Evolutionary conservation across 2,113 vertebrate species (phyloP).

Genomic region (Lagopus muta): DNA sequence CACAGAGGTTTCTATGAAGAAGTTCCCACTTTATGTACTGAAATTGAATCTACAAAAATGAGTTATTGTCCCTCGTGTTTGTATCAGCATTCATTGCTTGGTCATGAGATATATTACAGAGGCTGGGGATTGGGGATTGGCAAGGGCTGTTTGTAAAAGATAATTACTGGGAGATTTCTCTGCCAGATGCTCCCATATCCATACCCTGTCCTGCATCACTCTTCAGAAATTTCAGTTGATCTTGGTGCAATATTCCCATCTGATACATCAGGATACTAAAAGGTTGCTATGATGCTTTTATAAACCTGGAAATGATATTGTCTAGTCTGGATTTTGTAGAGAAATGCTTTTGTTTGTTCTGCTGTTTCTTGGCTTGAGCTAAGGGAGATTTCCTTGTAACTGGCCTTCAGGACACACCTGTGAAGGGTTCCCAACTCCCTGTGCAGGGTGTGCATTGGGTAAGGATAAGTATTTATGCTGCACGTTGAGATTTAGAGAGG

Average conservation of each 20-base stretch:
- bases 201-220: neutral
- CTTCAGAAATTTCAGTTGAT: neutral
- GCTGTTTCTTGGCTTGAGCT: neutral
- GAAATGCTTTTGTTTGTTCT: neutral
- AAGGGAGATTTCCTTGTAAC: neutral
- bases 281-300: neutral
- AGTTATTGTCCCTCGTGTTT: neutral
- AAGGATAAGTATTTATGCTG: neutral
- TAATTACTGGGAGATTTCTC: neutral
- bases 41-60: neutral
- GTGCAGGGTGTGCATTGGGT: accelerated
- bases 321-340: neutral
- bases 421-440: neutral
- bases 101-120: neutral
- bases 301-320: conserved; percentile 6
- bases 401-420: neutral
- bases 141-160: neutral
- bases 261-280: neutral
- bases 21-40: neutral
- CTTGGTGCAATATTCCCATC: neutral
- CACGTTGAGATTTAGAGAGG: accelerated
- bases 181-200: neutral
- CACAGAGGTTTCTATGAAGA: neutral
- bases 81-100: neutral
- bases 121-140: neutral